These are phyloP conservation scores for Megathymus violae DNA, from an alignment of 1,140 invertebrate genomes.

Conservation along the genomic window DNA sequence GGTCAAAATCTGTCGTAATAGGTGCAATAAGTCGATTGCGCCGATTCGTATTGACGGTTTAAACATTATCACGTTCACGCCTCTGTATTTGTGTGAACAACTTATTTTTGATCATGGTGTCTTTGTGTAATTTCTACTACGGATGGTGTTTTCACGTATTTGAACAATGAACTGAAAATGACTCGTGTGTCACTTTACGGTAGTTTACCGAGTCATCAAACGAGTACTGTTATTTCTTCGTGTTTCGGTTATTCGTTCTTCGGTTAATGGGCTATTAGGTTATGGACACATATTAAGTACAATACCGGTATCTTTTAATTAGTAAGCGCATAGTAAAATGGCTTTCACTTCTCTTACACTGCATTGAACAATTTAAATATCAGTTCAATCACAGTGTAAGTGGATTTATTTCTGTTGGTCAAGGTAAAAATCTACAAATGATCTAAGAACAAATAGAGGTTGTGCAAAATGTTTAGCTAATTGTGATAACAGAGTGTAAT, in stretches of 20 bases:
- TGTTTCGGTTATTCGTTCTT: conserved; percentile 52
- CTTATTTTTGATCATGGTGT: conserved; percentile 68
- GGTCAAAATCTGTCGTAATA: conserved; percentile 36
- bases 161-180: conserved; percentile 73
- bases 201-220: conserved; percentile 49
- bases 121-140: conserved; percentile 71
- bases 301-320: conserved; percentile 33
- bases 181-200: conserved; percentile 65
- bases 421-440: too few relatives aligned
- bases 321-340: conserved; percentile 20
- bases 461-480: not conserved
- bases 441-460: too few relatives aligned
- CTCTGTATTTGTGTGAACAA: conserved; percentile 63
- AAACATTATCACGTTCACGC: conserved; percentile 62
- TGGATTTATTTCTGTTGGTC: not conserved
- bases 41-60: conserved; percentile 56
- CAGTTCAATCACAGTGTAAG: conserved; percentile 1
- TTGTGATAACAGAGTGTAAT: conserved; percentile 6
- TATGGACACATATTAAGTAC: conserved; percentile 40
- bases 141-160: conserved; percentile 41
- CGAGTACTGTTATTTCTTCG: conserved; percentile 53
- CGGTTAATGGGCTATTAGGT: conserved; percentile 54
- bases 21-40: conserved; percentile 57
- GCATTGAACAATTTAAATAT: conserved; percentile 16
- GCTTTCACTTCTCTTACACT: conserved; percentile 39